Evolutionary conservation across 2,797 vertebrate genomes (phyloP), one percentile per base, ranked within the genome.

Genomic region (Macroramphosus scolopax): DNA sequence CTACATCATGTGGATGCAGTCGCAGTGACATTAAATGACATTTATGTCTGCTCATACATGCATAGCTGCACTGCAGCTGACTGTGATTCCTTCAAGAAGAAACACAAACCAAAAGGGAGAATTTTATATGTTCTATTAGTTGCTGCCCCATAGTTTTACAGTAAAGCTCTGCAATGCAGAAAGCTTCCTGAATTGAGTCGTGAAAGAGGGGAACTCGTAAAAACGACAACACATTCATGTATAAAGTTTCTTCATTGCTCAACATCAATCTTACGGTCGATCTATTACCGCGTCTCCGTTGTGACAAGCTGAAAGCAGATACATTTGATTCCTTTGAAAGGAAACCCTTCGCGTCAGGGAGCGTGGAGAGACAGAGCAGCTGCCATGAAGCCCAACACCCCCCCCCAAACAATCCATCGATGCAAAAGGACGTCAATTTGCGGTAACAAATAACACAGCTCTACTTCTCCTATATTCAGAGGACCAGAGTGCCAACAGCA

Each of bases 371-470:
- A 61, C 63, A 25, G 52, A 80, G 69, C 78, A 81, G 82, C 76
- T 80, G 75, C 65, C 45, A 69, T n/a, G 51, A 65, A 48, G 79
- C 47, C 26, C 71, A 61, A 47, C 68, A 61, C 16, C 67, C 67
- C 57, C 74, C 66, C 60, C 54, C 69, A 51, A 69, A 56, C 58
- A 73, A 67, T 66, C 68, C 73, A 73, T 70, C 60, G 33, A 72
- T 59, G 63, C 48, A 55, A 81, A 82, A 83, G 44, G 17, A 72
- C 54, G 60, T 58, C 62, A 66, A 78, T 86, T 85, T 77, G 67
- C 67, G 61, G 80, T 78, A 72, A 69, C 64, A 79, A 76, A 77
- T 66, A 68, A 62, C 67, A 60, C 56, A 37, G 51, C 54, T 59
- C 39, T 12, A 51, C 57, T 41, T 51, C 67, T 53, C 35, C 51